Base-by-base conservation (phyloP, 2,797 vertebrate species). In the Triplophysa yarkandensis region DNA sequence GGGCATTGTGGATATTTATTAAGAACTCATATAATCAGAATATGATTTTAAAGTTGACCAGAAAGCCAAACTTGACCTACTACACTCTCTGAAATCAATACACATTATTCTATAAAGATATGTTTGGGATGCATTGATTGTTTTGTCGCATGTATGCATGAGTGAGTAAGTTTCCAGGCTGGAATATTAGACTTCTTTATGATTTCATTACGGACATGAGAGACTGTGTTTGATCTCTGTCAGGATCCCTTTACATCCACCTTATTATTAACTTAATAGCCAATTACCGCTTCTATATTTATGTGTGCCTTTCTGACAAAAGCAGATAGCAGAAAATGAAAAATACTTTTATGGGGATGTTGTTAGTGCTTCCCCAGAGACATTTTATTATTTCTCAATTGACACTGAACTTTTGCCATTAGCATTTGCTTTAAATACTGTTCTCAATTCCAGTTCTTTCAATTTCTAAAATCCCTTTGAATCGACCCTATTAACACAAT, bases 361-460 rank as follows among this genome's bases (percentile, higher is more conserved):
- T 81, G 81, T 86, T 86, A 90, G 89, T 87, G 81, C 74, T 19
- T 30, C 78, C 77, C 30, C 25, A 85, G 21, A 7, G 80, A 87
- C 77, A 81, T 86, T 84, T 90, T 88, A 85, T 84, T 87, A 85
- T 83, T 84, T 80, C 85, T 85, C 83, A 83, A 81, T 78, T 89
- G 88, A 91, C 88, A 87, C 87, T 86, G 82, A 85, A 83, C 87
- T 80, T 79, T 84, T 83, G 87, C 85, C 82, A 89, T 91, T 90
- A 89, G 85, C 84, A 83, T 85, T 80, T 86, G 86, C 86, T 86
- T 87, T 89, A 89, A 91, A 91, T 89, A 87, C 83, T 83, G 80
- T 83, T 89, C 89, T 89, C 82, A 89, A 87, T 91, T 89, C 90
- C n/a, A n/a, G n/a, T n/a, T n/a, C n/a, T n/a, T n/a, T n/a, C n/a